A percentile compares a stretch with the other conserved stretches of the same genome.
Conservation (phyloP, 2,797 vertebrate species). For the Ibycter americanus region DNA sequence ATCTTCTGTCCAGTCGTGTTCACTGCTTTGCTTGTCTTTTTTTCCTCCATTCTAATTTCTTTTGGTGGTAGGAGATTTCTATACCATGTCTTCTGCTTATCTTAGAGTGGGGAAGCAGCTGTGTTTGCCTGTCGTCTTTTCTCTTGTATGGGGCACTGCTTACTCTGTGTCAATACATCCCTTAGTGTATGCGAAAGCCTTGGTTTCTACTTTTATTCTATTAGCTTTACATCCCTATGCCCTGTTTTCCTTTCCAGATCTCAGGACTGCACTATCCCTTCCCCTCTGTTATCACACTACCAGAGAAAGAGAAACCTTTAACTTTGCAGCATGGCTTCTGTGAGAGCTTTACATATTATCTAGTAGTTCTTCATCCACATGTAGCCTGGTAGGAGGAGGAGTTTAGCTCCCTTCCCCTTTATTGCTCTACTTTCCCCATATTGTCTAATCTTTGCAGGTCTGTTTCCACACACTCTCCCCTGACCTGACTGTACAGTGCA, state of each 20-base stretch:
- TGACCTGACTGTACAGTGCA: not conserved
- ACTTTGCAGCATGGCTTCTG: not conserved
- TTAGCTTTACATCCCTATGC: not conserved
- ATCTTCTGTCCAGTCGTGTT: not conserved
- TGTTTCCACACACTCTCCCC: not conserved
- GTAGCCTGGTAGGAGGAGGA: not conserved
- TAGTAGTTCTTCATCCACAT: not conserved
- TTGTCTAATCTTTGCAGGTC: not conserved
- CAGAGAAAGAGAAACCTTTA: not conserved
- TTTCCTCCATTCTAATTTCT: not conserved
- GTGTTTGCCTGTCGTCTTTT: slow-evolving; percentile 48
- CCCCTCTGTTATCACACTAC: not conserved
- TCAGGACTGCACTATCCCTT: not conserved
- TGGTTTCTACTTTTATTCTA: slow-evolving; percentile 8
- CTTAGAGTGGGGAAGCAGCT: slow-evolving; percentile 30
- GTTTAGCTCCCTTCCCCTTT: not conserved
- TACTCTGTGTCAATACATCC: slow-evolving; percentile 41
- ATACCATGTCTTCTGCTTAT: slow-evolving; percentile 25
- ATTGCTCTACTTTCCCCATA: not conserved
- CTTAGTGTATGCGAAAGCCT: not conserved
- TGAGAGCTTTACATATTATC: not conserved
- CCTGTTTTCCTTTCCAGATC: not conserved
- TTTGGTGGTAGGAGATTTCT: not conserved
- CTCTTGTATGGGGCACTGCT: slow-evolving; percentile 23
- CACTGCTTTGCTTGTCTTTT: not conserved